Conservation (phyloP, 2,888 invertebrate species). For the Drosophila melanosoma region DNA sequence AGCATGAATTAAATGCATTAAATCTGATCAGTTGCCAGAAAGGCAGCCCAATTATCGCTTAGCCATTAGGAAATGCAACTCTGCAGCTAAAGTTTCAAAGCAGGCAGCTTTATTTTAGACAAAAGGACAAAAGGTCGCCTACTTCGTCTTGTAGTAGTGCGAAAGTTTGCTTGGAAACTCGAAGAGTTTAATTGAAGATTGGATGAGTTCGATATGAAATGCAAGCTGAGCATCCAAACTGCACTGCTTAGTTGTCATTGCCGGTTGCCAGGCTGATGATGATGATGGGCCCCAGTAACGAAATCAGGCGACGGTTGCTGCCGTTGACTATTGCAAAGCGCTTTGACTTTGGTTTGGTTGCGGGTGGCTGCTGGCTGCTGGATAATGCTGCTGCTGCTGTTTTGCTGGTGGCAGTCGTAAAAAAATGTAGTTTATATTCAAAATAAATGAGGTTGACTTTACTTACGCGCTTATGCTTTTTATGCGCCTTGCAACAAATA, state of each 20-base stretch:
- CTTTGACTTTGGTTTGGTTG: constrained; percentile 63
- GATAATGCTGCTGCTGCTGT: constrained; percentile 31
- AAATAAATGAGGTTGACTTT: constrained; percentile 79
- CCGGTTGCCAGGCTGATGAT: constrained; percentile 23
- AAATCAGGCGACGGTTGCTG: constrained; percentile 38
- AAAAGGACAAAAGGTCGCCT: constrained; percentile 9
- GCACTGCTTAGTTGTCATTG: constrained; percentile 31
- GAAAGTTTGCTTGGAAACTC: background rate
- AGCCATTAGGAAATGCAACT: background rate
- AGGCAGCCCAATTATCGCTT: background rate
- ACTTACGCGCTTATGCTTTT: constrained; percentile 81
- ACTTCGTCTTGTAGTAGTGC: background rate
- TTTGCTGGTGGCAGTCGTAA: constrained; percentile 73
- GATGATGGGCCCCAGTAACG: constrained; percentile 22
- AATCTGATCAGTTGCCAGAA: background rate
- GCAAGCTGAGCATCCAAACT: constrained; percentile 8
- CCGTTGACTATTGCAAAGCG: constrained; percentile 63
- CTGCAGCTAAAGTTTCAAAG: background rate
- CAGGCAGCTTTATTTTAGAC: background rate
- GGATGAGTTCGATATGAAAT: constrained; percentile 7
- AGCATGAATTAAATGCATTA: background rate
- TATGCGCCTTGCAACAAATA: constrained; percentile 78
- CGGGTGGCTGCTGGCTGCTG: constrained; percentile 23
- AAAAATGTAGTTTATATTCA: constrained; percentile 80
- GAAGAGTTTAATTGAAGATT: background rate